Evolutionary conservation across 2,113 vertebrate species (phyloP), one percentile per base, ranked within the genome.

Genomic region (Coryphaenoides rupestris): DNA sequence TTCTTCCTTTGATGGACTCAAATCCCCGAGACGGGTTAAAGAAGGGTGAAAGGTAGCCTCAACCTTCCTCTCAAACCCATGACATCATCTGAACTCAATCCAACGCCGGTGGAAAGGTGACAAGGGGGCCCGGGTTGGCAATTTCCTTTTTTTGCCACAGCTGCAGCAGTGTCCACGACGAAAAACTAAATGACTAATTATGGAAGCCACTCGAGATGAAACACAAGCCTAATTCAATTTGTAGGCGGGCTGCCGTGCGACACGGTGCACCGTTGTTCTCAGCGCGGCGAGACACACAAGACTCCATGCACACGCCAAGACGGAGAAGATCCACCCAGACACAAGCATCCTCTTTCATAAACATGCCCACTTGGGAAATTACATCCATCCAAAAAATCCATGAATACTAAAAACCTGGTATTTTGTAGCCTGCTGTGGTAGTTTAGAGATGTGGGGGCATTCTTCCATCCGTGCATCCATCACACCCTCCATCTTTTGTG

Each of bases 1-100:
- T 79, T 85, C 70, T 54, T 59, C 72, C 76, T 90, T 89, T 89
- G 84, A 90, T 86, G 87, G 82, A 76, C 65, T 75, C 56, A 87
- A 89, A 88, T 89, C 86, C 84, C 56, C 21, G 58, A 21, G 63
- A 75, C 67, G 72, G 68, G 21, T 7, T 70, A 63, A 60, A 70
- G 21, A 69, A 63, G 71, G 85, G 87, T 89, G 83, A 85, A 82
- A 73, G 74, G 63, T 60, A 72, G 67, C 40, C 1, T 59, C 65
- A 69, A 76, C 84, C 87, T 79, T 63, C 7, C 67, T 63, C 74
- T 90, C 79, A 88, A n/a, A 78, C 87, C 83, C 80, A 80, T 55
- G 65, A 72, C 68, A 65, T 69, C 40, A 23, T 59, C 33, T 16
- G 16, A 40, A 49, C 22, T 3, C 10, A 40, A 49, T 22, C 2